phyloP scores from a whole-genome alignment of 2,888 invertebrate genomes.

The Cryptus armator region DNA sequence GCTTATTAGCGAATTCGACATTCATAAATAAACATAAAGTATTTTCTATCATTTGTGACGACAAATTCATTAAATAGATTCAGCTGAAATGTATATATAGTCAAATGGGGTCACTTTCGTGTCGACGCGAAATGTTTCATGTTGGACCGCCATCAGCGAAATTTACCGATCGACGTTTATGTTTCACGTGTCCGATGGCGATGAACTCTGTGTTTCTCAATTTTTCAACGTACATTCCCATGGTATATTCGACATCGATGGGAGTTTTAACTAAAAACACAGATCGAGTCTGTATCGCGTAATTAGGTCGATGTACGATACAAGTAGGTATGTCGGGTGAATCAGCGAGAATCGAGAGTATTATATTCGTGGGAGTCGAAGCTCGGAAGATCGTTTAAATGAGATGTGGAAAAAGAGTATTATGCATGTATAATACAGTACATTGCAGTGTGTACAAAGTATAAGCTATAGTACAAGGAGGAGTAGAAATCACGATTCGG shows the following conservation, averaged over 20 bases:
- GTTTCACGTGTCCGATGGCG: conserved; percentile 22
- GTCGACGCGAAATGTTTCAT: not conserved
- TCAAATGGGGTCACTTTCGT: not conserved
- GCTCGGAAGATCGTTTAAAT: conserved; percentile 41
- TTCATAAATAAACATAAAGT: not conserved
- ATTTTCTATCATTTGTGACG: not conserved
- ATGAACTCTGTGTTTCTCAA: conserved; percentile 6
- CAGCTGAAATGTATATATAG: not conserved
- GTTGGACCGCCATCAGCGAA: not conserved
- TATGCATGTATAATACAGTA: conserved; percentile 3
- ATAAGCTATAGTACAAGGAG: conserved; percentile 16
- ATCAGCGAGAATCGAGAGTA: conserved; percentile 43
- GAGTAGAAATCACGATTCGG: conserved; percentile 46
- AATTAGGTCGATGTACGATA: conserved; percentile 34
- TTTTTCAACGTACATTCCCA: conserved; percentile 20
- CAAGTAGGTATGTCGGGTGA: conserved; percentile 16
- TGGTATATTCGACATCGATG: conserved; percentile 20
- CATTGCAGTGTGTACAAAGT: not conserved
- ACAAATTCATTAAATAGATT: not conserved
- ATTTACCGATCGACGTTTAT: conserved; percentile 11
- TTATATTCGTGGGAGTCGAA: conserved; percentile 51
- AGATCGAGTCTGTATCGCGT: conserved; percentile 24
- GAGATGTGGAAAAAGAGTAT: conserved; percentile 36
- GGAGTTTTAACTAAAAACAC: conserved; percentile 15
- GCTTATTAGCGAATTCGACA: not conserved